These are phyloP conservation scores for Vanacampus margaritifer DNA, from an alignment of 2,113 vertebrate species.

Conservation along the genomic window DNA sequence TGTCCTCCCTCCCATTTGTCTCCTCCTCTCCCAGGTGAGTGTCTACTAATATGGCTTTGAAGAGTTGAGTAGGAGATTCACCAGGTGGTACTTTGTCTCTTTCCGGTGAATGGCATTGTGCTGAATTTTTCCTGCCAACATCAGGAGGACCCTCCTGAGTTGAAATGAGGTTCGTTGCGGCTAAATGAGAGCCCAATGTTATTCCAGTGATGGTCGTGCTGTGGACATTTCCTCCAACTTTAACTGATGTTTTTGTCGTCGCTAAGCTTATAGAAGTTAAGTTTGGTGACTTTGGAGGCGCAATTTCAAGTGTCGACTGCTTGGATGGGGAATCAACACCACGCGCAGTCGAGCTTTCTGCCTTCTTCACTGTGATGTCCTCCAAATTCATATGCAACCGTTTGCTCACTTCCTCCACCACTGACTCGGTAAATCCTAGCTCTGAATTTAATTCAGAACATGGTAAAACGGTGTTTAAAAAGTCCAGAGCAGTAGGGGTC, in stretches of 20 bases:
- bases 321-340: neutral
- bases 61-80: constrained; percentile 45
- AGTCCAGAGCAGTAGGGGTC: constrained; percentile 17
- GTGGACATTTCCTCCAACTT: constrained; percentile 36
- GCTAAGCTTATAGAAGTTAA: constrained; percentile 42
- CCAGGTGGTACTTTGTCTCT: constrained; percentile 15
- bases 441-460: constrained; percentile 1
- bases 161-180: neutral
- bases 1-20: constrained; percentile 38
- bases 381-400: constrained; percentile 63
- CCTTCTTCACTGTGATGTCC: constrained; percentile 23
- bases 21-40: constrained; percentile 66
- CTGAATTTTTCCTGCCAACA: neutral
- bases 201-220: constrained; percentile 51
- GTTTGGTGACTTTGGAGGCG: constrained; percentile 40
- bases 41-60: constrained; percentile 72
- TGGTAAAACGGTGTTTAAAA: neutral
- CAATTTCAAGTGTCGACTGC: constrained; percentile 20
- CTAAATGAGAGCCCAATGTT: constrained; percentile 34
- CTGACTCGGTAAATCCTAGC: constrained; percentile 29
- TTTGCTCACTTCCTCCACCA: constrained; percentile 63
- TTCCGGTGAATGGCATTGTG: constrained; percentile 14
- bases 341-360: neutral
- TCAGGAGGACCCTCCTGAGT: neutral
- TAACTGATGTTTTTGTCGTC: constrained; percentile 52